Evolutionary conservation across 2,113 vertebrate genomes (phyloP), one percentile per base, ranked within the genome.

Genomic region (Alethe diademata): DNA sequence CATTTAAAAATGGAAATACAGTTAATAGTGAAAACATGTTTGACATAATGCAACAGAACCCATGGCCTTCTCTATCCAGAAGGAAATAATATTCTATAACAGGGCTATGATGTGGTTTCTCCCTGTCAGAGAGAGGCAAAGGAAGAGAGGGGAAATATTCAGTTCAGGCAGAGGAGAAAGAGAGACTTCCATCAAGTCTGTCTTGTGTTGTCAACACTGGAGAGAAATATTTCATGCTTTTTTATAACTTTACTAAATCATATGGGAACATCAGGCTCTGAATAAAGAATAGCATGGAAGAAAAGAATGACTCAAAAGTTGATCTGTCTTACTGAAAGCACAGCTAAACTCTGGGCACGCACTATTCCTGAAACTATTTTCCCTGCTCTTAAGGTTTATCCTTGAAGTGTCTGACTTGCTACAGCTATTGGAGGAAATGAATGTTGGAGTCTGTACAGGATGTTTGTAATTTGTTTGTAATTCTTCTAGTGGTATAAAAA

Each of bases 361-460:
- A 72, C 71, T 70, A 56, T 96, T 93, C 65, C 78, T 91, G 90
- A 96, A 72, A 64, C 35, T 81, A 42, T 82, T 96, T 96, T 95
- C 86, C 62, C 11, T 89, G 38, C 35, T 75, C 7, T 86, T 83
- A 70, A 81, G n/a, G 36, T 81, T 95, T 96, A 89, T 95, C 91
- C 78, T 85, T 95, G 82, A 86, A 70, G 65, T 62, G 54, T 15
- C 76, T 74, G 79, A 58, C 42, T 85, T 47, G 40, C 26, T 65
- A 31, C 19, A 56, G 82, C 88, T 62, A 83, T 51, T 62, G 86
- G 70, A 96, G 90, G 96, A 96, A 95, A 94, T 61, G 56, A 92
- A 78, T 61, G 36, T 19, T 85, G 65, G 75, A 80, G 67, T 72
- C 61, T 71, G 74, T 26, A 66, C 93, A 96, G 96, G 92, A 96